Base-by-base conservation (phyloP, 2,888 invertebrate genomes). In the Epistrophe grossulariae region DNA sequence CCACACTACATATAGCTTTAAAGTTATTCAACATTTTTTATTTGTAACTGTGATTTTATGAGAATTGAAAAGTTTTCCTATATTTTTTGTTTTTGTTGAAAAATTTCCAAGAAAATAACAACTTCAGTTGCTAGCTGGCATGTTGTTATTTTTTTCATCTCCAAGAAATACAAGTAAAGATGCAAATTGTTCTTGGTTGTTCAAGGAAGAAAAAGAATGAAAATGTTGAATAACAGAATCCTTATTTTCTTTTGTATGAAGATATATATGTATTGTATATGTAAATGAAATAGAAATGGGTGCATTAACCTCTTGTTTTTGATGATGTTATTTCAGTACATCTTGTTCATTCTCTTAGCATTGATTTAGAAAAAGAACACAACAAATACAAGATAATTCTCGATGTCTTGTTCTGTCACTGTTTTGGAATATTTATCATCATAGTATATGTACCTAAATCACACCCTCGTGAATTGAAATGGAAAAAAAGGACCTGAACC, bases 241-340 rank as follows among this genome's bases (percentile, higher is more conserved):
- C 52, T 52, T 52, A 24, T 52, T 13, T 52, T 52, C 13, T 52
- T 52, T 19, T 52, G 11, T 13, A 24, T 52, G 24, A 2, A 24
- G 2, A 24, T 24, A 24, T n/a, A n/a, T n/a, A 24, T 24, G 24
- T 24, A 24, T 24, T 24, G 3, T 24, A 3, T 24, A 24, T 24
- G 24, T 24, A 24, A 24, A 24, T 24, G 13, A 13, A 52, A 52
- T 52, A 24, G 24, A 52, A 52, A 52, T 52, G 24, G 52, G 13
- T 52, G 11, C 52, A 24, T 52, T 52, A 24, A 52, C 52, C 13
- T 52, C n/a, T 24, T 52, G 24, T 52, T 52, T 52, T 52, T 24
- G 50, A 24, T 52, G 7, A 52, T 52, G 7, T 52, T 52, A 19
- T 52, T 52, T 6, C 13, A 24, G 19, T 50, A 19, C 9, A n/a